Evolutionary conservation across 2,797 vertebrate species (phyloP).

Genomic region (Podarcis lilfordi): DNA sequence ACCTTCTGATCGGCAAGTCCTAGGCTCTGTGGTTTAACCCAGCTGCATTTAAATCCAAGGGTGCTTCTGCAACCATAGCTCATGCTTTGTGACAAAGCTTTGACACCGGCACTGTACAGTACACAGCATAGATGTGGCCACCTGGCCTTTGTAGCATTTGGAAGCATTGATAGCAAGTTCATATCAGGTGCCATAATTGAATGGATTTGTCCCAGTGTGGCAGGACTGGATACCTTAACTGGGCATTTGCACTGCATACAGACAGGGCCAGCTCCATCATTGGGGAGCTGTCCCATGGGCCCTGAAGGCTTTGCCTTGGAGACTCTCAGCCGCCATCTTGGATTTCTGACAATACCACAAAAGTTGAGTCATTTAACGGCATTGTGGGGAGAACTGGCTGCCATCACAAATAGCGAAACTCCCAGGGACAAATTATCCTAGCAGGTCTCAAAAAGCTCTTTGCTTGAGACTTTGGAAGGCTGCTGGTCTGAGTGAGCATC

Average conservation of each 20-base stretch:
- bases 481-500: no score
- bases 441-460: background rate
- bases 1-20: no score
- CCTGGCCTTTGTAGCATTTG: background rate
- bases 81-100: background rate
- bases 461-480: background rate
- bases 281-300: background rate
- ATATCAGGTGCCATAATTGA: background rate
- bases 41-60: background rate
- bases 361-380: background rate
- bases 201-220: background rate
- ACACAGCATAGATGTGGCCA: background rate
- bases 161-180: background rate
- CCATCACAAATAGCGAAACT: background rate
- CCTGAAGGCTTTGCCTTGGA: background rate
- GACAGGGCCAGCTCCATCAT: no score
- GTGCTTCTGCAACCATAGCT: background rate
- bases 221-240: background rate
- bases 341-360: background rate
- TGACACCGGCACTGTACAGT: background rate
- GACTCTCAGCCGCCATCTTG: background rate
- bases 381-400: background rate
- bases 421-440: background rate
- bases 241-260: background rate
- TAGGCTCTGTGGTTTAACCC: no score